These are phyloP conservation scores for Rhopalosiphum maidis DNA, from an alignment of 1,140 invertebrate genomes.

Conservation along the genomic window DNA sequence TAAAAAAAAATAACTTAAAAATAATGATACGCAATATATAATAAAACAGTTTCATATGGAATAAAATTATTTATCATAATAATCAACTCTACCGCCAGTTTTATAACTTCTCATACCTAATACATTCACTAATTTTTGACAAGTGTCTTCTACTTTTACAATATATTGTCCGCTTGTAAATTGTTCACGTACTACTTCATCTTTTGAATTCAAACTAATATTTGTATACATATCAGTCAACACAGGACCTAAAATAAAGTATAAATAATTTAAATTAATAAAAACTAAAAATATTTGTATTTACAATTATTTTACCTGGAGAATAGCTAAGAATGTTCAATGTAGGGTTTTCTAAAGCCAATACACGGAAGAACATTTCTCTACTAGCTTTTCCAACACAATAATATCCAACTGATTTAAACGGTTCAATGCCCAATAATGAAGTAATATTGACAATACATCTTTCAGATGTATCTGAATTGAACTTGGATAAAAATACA, in stretches of 20 bases:
- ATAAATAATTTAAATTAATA: neutral
- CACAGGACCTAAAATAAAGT: slow-evolving; percentile 68
- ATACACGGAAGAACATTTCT: slow-evolving; percentile 85
- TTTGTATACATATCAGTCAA: slow-evolving; percentile 85
- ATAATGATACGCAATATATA: neutral
- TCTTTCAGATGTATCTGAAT: slow-evolving; percentile 63
- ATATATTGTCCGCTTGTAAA: slow-evolving; percentile 73
- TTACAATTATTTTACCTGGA: slow-evolving; percentile 70
- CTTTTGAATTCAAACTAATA: slow-evolving; percentile 68
- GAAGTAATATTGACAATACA: slow-evolving; percentile 89
- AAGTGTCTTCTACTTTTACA: slow-evolving; percentile 79
- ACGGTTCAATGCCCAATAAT: slow-evolving; percentile 77
- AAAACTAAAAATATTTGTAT: neutral
- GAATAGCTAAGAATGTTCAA: slow-evolving; percentile 88
- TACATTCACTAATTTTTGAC: slow-evolving; percentile 74
- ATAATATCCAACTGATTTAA: slow-evolving; percentile 79
- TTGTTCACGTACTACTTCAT: slow-evolving; percentile 68
- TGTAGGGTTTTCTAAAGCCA: slow-evolving; percentile 81
- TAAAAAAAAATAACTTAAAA: neutral
- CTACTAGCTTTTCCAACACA: slow-evolving; percentile 88
- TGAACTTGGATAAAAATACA: slow-evolving; percentile 72
- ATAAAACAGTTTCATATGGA: neutral
- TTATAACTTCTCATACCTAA: slow-evolving; percentile 76
- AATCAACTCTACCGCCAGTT: slow-evolving; percentile 87
- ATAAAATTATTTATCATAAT: slow-evolving; percentile 64